A percentile compares a stretch with the other conserved stretches of the same genome.
Conservation (phyloP, 2,113 vertebrate species). For the Leucopternis melanops region DNA sequence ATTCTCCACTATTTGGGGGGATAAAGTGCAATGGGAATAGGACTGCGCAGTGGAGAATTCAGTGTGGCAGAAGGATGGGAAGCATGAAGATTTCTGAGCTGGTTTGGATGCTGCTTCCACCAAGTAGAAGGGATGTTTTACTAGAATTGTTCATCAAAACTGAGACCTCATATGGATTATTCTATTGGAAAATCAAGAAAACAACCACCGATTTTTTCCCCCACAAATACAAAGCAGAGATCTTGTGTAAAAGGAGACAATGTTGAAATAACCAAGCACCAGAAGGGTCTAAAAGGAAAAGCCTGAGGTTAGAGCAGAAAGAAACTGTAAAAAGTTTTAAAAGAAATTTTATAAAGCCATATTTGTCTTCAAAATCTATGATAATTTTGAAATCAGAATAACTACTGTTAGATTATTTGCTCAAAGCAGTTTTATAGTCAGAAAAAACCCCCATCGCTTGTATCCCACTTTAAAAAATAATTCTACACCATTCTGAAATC, state of each 20-base stretch:
- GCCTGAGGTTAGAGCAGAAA: neutral
- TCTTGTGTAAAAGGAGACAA: neutral
- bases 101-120: neutral
- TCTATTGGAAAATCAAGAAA: neutral
- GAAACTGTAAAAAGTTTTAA: neutral
- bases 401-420: neutral
- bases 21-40: neutral
- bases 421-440: neutral
- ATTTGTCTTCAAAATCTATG: neutral
- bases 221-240: neutral
- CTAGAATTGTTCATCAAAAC: neutral
- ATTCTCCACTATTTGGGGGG: neutral
- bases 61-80: neutral
- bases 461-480: neutral
- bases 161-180: neutral
- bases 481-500: neutral
- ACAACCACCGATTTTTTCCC: neutral
- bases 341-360: neutral
- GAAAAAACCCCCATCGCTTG: rapidly evolving
- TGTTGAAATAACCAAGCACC: neutral
- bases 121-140: neutral
- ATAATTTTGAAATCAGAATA: neutral
- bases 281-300: neutral
- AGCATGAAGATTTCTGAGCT: neutral
- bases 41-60: neutral